Evolutionary conservation across 2,888 invertebrate genomes (phyloP).

Genomic region (Polymixis lichenea): DNA sequence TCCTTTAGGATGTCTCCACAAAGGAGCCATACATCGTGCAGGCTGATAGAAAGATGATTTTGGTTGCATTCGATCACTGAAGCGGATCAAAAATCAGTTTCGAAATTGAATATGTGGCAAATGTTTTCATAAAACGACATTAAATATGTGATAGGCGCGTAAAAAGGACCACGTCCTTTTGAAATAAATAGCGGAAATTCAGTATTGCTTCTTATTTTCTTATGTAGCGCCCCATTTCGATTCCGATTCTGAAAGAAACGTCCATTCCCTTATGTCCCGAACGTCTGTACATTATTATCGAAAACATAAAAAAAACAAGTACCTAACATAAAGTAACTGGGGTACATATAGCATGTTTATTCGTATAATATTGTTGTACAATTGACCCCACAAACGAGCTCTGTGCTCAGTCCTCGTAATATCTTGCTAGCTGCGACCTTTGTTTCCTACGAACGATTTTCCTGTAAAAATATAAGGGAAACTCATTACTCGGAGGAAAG

Average conservation of each 20-base stretch:
- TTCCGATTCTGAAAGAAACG: not conserved
- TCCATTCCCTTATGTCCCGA: not conserved
- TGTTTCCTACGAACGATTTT: conserved; percentile 49
- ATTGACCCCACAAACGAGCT: conserved; percentile 26
- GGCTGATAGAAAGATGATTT: not conserved
- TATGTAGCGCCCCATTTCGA: not conserved
- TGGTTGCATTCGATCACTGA: not conserved
- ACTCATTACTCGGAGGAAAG: conserved; percentile 53
- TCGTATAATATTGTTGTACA: conserved; percentile 19
- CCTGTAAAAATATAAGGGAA: conserved; percentile 53
- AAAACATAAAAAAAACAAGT: conserved; percentile 10
- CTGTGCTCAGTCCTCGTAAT: conserved; percentile 25
- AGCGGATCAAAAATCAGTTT: not conserved
- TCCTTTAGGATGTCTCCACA: not conserved
- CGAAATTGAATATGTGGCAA: not conserved
- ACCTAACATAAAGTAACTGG: conserved; percentile 4
- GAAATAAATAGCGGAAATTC: not conserved
- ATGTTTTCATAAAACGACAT: not conserved
- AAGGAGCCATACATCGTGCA: not conserved
- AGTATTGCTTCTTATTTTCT: not conserved
- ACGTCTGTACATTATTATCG: not conserved
- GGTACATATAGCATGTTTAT: conserved; percentile 8
- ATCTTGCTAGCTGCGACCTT: conserved; percentile 31
- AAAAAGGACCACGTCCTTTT: not conserved
- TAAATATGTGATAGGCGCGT: not conserved